Conservation (phyloP, 2,797 vertebrate genomes). For the Monodelphis domestica region DNA sequence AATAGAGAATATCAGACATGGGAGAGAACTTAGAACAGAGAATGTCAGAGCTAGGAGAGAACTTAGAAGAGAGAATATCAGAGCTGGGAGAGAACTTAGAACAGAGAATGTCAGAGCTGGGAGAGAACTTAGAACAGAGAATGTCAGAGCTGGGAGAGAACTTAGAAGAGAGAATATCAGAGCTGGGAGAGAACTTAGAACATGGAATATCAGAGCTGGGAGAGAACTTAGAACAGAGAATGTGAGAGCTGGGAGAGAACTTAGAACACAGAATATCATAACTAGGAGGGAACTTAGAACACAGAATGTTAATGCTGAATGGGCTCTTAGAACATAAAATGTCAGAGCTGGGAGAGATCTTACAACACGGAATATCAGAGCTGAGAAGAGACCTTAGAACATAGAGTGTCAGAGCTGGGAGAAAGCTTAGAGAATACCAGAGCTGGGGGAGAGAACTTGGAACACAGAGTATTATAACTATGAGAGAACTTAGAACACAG, state of each 20-base stretch:
- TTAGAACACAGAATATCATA: too few species aligned
- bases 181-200: not conserved
- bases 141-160: too few species aligned
- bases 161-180: too few species aligned
- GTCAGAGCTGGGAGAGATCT: not conserved
- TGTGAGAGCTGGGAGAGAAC: not conserved
- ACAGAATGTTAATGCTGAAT: not conserved
- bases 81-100: not conserved
- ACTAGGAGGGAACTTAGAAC: not conserved
- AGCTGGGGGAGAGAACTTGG: rapidly evolving
- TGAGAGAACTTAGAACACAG: not conserved
- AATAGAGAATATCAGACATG: not conserved
- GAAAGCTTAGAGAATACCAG: too few species aligned
- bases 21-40: not conserved
- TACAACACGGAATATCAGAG: too few species aligned
- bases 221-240: not conserved
- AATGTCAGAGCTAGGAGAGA: not conserved
- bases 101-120: too few species aligned
- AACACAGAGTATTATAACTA: not conserved
- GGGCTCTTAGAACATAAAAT: not conserved
- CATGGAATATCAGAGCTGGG: not conserved
- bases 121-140: not conserved
- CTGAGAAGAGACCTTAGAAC: not conserved
- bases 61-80: not conserved
- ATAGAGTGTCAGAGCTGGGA: too few species aligned